Conservation (phyloP, 2,113 vertebrate genomes). For the Amphiprion percula region DNA sequence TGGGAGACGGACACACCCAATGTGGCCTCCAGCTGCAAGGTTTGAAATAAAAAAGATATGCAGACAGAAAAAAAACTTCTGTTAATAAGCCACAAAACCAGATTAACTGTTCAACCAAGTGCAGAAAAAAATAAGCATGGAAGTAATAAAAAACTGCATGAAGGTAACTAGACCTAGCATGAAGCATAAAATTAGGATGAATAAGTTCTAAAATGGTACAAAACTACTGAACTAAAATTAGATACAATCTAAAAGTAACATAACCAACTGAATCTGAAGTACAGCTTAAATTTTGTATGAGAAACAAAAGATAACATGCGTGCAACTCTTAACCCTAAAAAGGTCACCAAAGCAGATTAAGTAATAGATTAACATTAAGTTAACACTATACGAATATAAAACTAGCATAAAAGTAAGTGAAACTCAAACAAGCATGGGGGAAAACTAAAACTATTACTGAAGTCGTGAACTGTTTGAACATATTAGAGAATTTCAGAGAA, state of each 20-base stretch:
- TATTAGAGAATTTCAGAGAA: conserved; percentile 24
- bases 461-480: conserved; percentile 37
- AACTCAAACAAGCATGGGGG: background rate
- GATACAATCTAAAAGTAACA: background rate
- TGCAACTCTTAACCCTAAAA: too few relatives aligned
- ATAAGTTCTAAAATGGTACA: background rate
- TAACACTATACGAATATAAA: background rate
- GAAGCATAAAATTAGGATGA: background rate
- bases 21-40: conserved; percentile 85
- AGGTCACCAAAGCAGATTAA: too few relatives aligned
- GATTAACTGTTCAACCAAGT: background rate
- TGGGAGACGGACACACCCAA: conserved; percentile 86
- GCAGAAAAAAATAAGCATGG: background rate
- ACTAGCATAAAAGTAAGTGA: background rate
- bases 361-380: background rate
- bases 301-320: too few relatives aligned
- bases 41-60: background rate
- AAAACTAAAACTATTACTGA: conserved; percentile 15
- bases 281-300: background rate
- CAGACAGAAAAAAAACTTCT: background rate
- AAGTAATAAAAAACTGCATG: background rate
- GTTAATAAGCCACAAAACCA: too few relatives aligned
- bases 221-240: background rate
- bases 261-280: too few relatives aligned
- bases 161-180: background rate